Conservation (phyloP, 2,113 vertebrate genomes). For the Perca fluviatilis region DNA sequence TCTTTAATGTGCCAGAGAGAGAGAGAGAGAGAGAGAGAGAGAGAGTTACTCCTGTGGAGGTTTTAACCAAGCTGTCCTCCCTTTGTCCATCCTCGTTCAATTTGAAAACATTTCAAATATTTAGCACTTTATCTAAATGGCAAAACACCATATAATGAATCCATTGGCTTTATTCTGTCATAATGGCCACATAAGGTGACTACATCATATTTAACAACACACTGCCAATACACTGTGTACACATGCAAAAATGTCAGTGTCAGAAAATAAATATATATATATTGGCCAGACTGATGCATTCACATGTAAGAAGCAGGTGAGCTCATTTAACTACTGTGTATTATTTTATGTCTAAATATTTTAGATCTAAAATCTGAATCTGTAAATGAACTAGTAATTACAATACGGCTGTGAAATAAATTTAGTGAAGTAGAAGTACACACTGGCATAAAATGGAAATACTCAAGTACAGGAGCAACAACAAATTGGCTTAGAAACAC, state of each 20-base stretch:
- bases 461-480: not conserved
- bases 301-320: not conserved
- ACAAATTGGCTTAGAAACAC: not conserved
- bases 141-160: not conserved
- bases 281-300: not conserved
- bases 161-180: not conserved
- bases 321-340: not conserved
- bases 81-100: constrained; percentile 5
- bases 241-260: not conserved
- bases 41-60: constrained; percentile 18
- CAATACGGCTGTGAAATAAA: not conserved
- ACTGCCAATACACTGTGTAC: not conserved
- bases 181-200: not conserved
- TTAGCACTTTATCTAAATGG: constrained; percentile 3
- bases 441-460: not conserved
- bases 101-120: constrained; percentile 23
- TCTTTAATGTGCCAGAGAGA: constrained; percentile 45
- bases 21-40: not conserved
- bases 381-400: not conserved
- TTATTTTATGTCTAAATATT: not conserved
- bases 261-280: too few species aligned
- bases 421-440: not conserved
- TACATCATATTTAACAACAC: not conserved
- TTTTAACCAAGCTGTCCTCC: constrained; percentile 5
- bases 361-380: not conserved